These are phyloP conservation scores for Equus quagga DNA, from an alignment of 2,113 vertebrate species.

Conservation along the genomic window DNA sequence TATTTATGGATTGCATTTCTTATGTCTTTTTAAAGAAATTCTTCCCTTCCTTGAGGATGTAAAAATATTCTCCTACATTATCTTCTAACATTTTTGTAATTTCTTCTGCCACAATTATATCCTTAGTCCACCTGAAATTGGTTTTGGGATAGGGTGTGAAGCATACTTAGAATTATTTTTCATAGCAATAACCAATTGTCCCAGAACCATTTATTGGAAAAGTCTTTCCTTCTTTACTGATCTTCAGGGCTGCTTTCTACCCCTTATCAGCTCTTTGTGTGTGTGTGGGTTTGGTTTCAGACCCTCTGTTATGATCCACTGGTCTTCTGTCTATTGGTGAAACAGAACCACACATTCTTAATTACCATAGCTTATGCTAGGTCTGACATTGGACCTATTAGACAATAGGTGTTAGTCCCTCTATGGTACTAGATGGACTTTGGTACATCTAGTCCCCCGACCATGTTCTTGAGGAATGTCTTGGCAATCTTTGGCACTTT, in stretches of 20 bases:
- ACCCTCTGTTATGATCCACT: accelerated
- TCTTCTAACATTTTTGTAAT: not conserved
- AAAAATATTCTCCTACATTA: no score
- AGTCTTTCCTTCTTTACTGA: not conserved
- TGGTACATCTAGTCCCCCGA: not conserved
- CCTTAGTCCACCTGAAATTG: not conserved
- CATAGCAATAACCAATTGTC: not conserved
- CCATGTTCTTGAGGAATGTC: not conserved
- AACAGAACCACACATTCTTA: not conserved
- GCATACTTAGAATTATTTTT: not conserved
- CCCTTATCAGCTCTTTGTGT: accelerated
- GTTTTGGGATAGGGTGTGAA: not conserved
- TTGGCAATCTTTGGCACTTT: not conserved
- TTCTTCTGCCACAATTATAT: not conserved
- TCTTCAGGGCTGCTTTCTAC: not conserved
- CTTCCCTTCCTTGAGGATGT: not conserved
- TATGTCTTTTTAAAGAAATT: not conserved
- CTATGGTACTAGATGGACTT: accelerated
- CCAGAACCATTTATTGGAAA: not conserved
- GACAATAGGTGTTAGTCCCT: accelerated
- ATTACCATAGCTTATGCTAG: accelerated
- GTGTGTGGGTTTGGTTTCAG: not conserved
- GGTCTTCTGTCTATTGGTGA: accelerated
- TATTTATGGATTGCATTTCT: not conserved
- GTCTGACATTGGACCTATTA: accelerated